Percentiles rank a stretch among this genome's conserved stretches.
Evolutionary conservation across 2,888 invertebrate species (phyloP).

Genomic region (Synanthedon formicaeformis): DNA sequence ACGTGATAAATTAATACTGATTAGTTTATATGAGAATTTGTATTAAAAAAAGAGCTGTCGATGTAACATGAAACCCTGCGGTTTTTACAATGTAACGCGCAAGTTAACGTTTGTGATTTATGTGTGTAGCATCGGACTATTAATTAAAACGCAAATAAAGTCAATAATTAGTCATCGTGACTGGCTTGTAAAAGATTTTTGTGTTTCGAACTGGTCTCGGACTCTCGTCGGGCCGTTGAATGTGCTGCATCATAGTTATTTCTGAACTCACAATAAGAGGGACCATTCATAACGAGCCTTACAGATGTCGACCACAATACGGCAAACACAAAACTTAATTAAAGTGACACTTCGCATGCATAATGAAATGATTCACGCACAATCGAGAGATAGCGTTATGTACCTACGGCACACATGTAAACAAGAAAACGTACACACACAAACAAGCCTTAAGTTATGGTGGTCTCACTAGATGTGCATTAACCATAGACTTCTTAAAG

Average conservation of each 20-base stretch:
- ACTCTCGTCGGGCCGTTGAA: slow-evolving; percentile 2
- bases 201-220: slow-evolving; percentile 5
- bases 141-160: slow-evolving; percentile 2
- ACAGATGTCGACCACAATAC: slow-evolving; percentile 51
- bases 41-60: neutral
- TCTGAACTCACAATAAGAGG: slow-evolving; percentile 37
- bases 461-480: slow-evolving; percentile 1
- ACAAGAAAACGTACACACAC: slow-evolving; percentile 4
- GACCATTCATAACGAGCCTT: slow-evolving; percentile 39
- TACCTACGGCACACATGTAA: slow-evolving; percentile 7
- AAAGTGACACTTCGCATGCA: slow-evolving; percentile 59
- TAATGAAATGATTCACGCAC: slow-evolving; percentile 60
- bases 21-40: slow-evolving; percentile 15
- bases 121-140: neutral
- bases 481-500: slow-evolving; percentile 1
- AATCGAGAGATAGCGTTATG: slow-evolving; percentile 21
- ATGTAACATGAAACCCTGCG: neutral
- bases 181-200: neutral
- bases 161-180: slow-evolving; percentile 13
- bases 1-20: slow-evolving; percentile 25
- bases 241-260: slow-evolving; percentile 44
- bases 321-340: slow-evolving; percentile 61
- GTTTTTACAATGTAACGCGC: neutral
- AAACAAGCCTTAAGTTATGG: slow-evolving; percentile 3
- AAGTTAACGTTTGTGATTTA: slow-evolving; percentile 6